Evolutionary conservation across 2,888 invertebrate species (phyloP).

Genomic region (Drosophila melanosoma): DNA sequence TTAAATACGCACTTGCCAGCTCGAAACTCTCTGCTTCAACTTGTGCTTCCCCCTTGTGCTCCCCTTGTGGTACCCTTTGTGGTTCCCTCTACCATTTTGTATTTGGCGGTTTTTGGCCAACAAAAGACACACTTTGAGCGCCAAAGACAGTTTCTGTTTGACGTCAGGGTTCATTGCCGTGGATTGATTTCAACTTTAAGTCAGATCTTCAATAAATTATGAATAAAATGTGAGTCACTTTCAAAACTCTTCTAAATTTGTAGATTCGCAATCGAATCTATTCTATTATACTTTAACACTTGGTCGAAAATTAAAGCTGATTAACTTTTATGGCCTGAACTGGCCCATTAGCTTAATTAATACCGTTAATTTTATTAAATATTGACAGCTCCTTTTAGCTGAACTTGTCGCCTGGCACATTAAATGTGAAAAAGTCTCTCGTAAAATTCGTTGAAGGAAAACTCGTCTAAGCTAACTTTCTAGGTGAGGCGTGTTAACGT

Average conservation of each 20-base stretch:
- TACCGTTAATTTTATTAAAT: conserved; percentile 3
- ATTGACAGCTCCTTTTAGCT: background rate
- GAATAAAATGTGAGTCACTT: background rate
- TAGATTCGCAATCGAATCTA: background rate
- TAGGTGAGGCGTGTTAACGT: conserved; percentile 10
- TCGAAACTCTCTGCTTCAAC: background rate
- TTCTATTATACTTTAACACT: background rate
- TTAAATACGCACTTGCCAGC: conserved; percentile 57
- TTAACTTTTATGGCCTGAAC: background rate
- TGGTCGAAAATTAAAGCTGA: background rate
- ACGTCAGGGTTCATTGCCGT: conserved; percentile 25
- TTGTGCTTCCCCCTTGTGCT: background rate
- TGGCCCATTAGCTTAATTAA: background rate
- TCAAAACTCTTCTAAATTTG: background rate
- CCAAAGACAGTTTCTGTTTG: conserved; percentile 14
- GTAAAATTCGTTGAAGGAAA: conserved; percentile 10
- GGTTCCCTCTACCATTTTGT: conserved; percentile 10
- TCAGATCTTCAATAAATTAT: background rate
- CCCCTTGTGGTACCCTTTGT: background rate
- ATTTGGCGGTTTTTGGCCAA: conserved; percentile 31
- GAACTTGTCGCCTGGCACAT: background rate
- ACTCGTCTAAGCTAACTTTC: background rate
- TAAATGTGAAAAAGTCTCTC: background rate
- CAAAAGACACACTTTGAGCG: conserved; percentile 14
- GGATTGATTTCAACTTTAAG: background rate